Evolutionary conservation across 1,140 invertebrate species (phyloP).

Genomic region (Xylocopa sonorina): DNA sequence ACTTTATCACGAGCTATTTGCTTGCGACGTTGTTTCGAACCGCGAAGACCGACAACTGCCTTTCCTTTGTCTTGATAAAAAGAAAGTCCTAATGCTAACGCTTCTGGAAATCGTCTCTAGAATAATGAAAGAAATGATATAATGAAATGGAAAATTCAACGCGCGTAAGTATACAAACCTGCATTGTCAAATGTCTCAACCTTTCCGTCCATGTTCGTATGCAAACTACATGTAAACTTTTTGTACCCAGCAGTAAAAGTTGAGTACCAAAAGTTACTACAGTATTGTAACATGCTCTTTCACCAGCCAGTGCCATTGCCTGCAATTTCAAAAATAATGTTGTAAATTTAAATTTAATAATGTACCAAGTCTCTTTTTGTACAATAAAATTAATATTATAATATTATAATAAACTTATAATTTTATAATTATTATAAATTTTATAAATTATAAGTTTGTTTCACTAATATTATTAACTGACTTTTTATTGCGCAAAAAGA

Average conservation of each 20-base stretch:
- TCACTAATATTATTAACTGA: too few relatives aligned
- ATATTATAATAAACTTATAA: too few relatives aligned
- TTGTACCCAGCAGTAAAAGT: conserved; percentile 92
- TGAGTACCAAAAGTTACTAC: conserved; percentile 91
- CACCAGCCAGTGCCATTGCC: conserved; percentile 91
- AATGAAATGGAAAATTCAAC: conserved; percentile 11
- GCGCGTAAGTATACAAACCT: conserved; percentile 66
- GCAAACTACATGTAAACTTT: conserved; percentile 90
- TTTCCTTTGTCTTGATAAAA: conserved; percentile 88
- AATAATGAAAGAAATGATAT: conserved; percentile 66
- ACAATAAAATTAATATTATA: too few relatives aligned
- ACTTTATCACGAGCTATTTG: conserved; percentile 85
- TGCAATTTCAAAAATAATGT: conserved; percentile 68
- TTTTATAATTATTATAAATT: too few relatives aligned
- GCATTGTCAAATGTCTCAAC: conserved; percentile 87
- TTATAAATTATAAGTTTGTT: too few relatives aligned
- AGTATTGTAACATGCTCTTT: conserved; percentile 95
- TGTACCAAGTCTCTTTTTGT: too few relatives aligned
- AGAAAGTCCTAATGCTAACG: conserved; percentile 85
- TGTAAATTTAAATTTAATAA: conserved; percentile 1
- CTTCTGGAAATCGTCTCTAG: conserved; percentile 85
- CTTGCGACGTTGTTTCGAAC: conserved; percentile 83
- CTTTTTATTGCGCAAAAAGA: too few relatives aligned
- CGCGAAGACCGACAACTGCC: conserved; percentile 85
- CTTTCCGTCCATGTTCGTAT: conserved; percentile 93